Evolutionary conservation across 2,888 invertebrate genomes (phyloP).

Genomic region (Drosophila gaucha): DNA sequence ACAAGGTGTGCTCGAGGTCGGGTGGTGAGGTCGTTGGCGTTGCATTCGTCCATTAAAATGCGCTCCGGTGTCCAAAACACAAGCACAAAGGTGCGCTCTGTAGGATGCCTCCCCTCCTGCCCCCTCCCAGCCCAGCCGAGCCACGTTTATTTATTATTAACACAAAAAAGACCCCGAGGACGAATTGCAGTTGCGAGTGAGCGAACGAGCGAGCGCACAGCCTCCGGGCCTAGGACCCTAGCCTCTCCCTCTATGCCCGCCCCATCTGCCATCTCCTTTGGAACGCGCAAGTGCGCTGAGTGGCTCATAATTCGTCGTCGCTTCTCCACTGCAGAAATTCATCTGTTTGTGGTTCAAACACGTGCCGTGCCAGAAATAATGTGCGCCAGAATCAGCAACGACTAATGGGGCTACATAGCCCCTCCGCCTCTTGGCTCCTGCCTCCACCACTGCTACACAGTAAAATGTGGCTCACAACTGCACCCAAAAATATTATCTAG

Average conservation of each 20-base stretch:
- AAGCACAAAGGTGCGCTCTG: constrained; percentile 47
- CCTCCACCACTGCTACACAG: too few species aligned
- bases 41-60: constrained; percentile 81
- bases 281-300: constrained; percentile 71
- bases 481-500: constrained; percentile 19
- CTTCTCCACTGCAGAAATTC: constrained; percentile 66
- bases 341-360: constrained; percentile 79
- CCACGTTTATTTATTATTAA: constrained; percentile 80
- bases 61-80: constrained; percentile 76
- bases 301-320: constrained; percentile 78
- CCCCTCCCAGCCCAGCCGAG: constrained; percentile 25
- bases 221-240: constrained; percentile 41
- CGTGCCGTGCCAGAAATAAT: constrained; percentile 75
- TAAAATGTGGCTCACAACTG: too few species aligned
- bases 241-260: neutral
- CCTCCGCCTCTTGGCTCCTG: too few species aligned
- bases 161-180: constrained; percentile 73
- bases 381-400: constrained; percentile 63
- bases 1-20: constrained; percentile 23
- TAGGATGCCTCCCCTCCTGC: constrained; percentile 13
- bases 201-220: constrained; percentile 30
- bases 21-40: constrained; percentile 35
- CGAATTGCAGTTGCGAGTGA: constrained; percentile 68
- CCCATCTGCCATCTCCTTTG: constrained; percentile 9
- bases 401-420: constrained; percentile 62